These are phyloP conservation scores for Rhysida immarginata DNA, from an alignment of 1,140 invertebrate genomes.

Conservation along the genomic window DNA sequence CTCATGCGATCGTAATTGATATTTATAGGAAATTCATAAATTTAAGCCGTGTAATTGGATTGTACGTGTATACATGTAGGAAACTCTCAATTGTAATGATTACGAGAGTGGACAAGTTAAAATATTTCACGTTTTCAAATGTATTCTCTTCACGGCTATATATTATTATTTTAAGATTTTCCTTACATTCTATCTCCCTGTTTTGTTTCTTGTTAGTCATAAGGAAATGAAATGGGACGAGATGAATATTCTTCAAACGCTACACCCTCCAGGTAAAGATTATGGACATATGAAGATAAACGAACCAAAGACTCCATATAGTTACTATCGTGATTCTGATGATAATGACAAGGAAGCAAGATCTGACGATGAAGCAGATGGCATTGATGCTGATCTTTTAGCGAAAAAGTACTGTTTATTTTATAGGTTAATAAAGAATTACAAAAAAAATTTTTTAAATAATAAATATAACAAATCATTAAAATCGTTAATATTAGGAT, in stretches of 20 bases:
- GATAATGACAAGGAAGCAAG: slow-evolving; percentile 47
- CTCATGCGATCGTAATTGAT: too few species aligned
- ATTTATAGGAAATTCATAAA: too few species aligned
- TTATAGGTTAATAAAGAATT: slow-evolving; percentile 32
- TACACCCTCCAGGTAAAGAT: slow-evolving; percentile 95
- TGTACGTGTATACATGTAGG: too few species aligned
- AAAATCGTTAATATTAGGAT: slow-evolving; percentile 18
- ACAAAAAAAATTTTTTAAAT: background rate
- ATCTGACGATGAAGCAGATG: slow-evolving; percentile 35
- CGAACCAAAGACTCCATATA: slow-evolving; percentile 93
- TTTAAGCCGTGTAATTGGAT: too few species aligned
- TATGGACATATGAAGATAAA: slow-evolving; percentile 99
- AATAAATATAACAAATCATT: background rate
- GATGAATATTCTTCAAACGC: slow-evolving; percentile 96
- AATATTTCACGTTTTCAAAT: too few species aligned
- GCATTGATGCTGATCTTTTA: slow-evolving; percentile 53
- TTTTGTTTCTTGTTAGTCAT: slow-evolving; percentile 4
- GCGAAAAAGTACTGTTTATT: slow-evolving; percentile 50
- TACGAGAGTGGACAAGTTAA: too few species aligned
- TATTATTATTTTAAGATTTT: too few species aligned
- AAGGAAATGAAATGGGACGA: slow-evolving; percentile 86
- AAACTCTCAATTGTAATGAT: too few species aligned
- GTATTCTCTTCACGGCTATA: too few species aligned
- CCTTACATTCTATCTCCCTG: too few species aligned
- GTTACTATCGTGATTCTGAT: slow-evolving; percentile 44